Evolutionary conservation across 2,888 invertebrate species (phyloP).

Genomic region (Teleogryllus oceanicus): DNA sequence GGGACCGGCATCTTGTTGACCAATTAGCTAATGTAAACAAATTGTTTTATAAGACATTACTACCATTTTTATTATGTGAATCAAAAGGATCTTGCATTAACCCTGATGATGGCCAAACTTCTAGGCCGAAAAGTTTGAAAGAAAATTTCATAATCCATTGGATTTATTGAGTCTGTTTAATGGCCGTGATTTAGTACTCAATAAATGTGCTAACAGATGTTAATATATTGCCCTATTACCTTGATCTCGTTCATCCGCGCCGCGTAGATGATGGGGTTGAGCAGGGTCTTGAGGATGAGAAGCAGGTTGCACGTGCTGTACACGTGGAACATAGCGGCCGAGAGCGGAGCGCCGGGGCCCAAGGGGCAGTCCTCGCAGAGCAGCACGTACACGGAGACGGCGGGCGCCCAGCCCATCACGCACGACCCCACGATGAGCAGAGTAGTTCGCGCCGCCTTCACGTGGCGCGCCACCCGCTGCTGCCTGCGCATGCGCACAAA

Average conservation of each 20-base stretch:
- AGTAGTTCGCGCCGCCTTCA: conserved; percentile 60
- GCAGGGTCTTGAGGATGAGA: conserved; percentile 59
- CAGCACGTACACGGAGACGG: conserved; percentile 55
- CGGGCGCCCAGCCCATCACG: conserved; percentile 61
- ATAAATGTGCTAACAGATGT: no score
- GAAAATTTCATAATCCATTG: no score
- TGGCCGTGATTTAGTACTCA: no score
- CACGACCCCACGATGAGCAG: conserved; percentile 59
- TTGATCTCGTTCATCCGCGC: conserved; percentile 63
- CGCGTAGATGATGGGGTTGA: conserved; percentile 65
- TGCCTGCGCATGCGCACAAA: not conserved
- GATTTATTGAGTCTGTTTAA: no score
- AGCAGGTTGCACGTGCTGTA: conserved; percentile 52
- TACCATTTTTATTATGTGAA: no score
- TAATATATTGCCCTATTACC: conserved; percentile 42
- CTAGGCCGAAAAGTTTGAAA: no score
- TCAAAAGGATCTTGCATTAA: no score
- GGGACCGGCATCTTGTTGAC: no score
- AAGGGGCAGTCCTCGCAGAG: conserved; percentile 53
- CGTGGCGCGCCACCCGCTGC: conserved; percentile 33
- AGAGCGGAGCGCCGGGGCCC: conserved; percentile 36
- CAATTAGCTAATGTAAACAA: no score
- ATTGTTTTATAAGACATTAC: no score
- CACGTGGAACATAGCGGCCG: conserved; percentile 40
- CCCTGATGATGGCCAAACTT: no score